Percentiles rank a stretch among this genome's conserved stretches.
Evolutionary conservation across 2,888 invertebrate species (phyloP).

Genomic region (Tetheella fluctuosa): DNA sequence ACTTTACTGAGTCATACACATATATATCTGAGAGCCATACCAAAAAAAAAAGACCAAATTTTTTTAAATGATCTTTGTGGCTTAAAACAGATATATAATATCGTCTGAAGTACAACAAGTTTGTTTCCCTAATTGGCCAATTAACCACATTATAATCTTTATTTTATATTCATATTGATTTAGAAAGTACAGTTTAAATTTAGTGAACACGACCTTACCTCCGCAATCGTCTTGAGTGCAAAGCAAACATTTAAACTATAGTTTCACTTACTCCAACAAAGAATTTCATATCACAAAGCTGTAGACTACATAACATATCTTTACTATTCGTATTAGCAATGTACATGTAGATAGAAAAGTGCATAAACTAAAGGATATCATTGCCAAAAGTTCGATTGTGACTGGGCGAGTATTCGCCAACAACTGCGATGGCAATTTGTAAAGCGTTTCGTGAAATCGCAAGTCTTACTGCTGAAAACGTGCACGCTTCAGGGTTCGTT

Average conservation of each 20-base stretch:
- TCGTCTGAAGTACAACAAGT: not conserved
- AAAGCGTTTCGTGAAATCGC: constrained; percentile 54
- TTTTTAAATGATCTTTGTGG: not conserved
- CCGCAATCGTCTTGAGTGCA: constrained; percentile 70
- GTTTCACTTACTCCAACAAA: constrained; percentile 64
- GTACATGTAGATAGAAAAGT: constrained; percentile 37
- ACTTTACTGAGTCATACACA: too few relatives aligned
- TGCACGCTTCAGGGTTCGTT: constrained; percentile 57
- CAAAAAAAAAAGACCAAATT: not conserved
- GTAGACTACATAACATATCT: constrained; percentile 44
- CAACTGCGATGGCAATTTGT: constrained; percentile 59
- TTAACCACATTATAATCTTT: not conserved
- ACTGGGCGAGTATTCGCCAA: constrained; percentile 50
- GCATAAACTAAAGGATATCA: constrained; percentile 37
- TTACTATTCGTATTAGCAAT: constrained; percentile 26
- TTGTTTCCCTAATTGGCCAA: not conserved
- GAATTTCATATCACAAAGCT: constrained; percentile 51
- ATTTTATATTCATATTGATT: constrained; percentile 1
- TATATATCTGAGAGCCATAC: too few relatives aligned
- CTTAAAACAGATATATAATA: too few relatives aligned
- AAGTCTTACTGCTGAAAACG: constrained; percentile 46
- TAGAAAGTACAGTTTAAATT: constrained; percentile 12
- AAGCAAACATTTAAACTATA: constrained; percentile 72
- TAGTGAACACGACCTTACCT: constrained; percentile 57
- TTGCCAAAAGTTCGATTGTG: constrained; percentile 36